These are phyloP conservation scores for Lytechinus variegatus DNA, from an alignment of 35 echinoderm and acorn worm species.

Conservation along the genomic window DNA sequence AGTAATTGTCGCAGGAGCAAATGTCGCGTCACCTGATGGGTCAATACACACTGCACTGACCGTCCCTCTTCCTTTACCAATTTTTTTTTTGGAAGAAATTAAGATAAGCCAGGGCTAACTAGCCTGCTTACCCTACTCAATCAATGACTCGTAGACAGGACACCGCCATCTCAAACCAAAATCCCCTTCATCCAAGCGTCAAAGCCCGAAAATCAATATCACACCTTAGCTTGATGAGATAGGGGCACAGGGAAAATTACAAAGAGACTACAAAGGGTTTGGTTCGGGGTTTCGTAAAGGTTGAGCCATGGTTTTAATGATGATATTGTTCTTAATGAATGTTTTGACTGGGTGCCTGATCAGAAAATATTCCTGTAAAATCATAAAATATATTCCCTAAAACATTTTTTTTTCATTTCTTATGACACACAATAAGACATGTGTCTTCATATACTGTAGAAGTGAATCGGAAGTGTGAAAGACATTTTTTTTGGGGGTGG, in stretches of 20 bases:
- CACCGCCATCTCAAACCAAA: not conserved
- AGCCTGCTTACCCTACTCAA: not conserved
- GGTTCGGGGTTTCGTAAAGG: not conserved
- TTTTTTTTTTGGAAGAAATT: not conserved
- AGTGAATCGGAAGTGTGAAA: too few species aligned
- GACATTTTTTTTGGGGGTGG: too few species aligned
- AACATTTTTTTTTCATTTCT: too few species aligned
- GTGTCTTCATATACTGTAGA: too few species aligned
- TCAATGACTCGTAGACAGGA: not conserved
- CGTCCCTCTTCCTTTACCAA: not conserved
- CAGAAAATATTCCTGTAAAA: too few species aligned
- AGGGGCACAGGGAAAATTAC: constrained; percentile 15
- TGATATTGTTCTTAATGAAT: not conserved
- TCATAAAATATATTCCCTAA: too few species aligned
- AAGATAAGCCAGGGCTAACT: not conserved
- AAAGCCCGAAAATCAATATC: constrained; percentile 32
- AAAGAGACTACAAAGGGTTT: not conserved
- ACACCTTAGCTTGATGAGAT: constrained; percentile 36
- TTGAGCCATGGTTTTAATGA: not conserved
- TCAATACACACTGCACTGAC: not conserved
- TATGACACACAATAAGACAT: too few species aligned
- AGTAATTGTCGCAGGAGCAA: too few species aligned
- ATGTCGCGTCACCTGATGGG: too few species aligned
- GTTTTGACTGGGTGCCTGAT: too few species aligned
- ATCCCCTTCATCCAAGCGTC: constrained; percentile 33